These are phyloP conservation scores for Drosophila borealis DNA, from an alignment of 2,888 invertebrate species.

Conservation along the genomic window DNA sequence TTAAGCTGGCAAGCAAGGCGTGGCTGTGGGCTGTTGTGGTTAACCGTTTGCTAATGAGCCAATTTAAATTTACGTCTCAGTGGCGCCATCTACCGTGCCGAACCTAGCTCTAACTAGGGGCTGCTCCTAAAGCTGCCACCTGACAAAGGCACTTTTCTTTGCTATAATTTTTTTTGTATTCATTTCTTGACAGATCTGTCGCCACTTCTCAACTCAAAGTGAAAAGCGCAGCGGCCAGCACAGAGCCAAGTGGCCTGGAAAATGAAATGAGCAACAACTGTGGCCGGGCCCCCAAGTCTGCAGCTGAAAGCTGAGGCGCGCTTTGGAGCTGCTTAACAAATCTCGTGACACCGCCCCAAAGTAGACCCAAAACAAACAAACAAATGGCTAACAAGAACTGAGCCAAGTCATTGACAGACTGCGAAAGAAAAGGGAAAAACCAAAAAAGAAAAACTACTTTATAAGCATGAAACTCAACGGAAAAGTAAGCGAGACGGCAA, in stretches of 20 bases:
- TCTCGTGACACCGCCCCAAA: conserved; percentile 50
- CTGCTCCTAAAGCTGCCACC: conserved; percentile 18
- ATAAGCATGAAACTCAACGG: conserved; percentile 45
- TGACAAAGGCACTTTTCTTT: conserved; percentile 15
- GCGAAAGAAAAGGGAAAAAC: conserved; percentile 15
- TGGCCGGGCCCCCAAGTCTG: conserved; percentile 42
- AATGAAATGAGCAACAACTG: conserved; percentile 70
- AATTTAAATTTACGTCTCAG: conserved; percentile 70
- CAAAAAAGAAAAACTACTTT: conserved; percentile 51
- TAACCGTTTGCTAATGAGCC: conserved; percentile 77
- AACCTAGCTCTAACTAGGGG: neutral
- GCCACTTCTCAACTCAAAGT: conserved; percentile 40
- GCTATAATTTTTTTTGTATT: conserved; percentile 22
- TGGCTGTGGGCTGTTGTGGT: conserved; percentile 52
- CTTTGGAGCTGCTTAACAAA: conserved; percentile 56
- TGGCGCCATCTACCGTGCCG: conserved; percentile 25
- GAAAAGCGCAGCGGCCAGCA: conserved; percentile 40
- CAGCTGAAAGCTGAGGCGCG: conserved; percentile 65
- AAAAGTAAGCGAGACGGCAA: conserved; percentile 12
- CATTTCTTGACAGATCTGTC: conserved; percentile 12
- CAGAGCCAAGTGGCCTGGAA: conserved; percentile 57
- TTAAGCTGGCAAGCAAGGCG: conserved; percentile 21
- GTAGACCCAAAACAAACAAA: conserved; percentile 47
- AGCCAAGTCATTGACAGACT: conserved; percentile 62
- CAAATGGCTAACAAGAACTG: conserved; percentile 44